Base-by-base conservation (phyloP, 1,140 invertebrate species). In the Aphaenogaster ashmeadi region DNA sequence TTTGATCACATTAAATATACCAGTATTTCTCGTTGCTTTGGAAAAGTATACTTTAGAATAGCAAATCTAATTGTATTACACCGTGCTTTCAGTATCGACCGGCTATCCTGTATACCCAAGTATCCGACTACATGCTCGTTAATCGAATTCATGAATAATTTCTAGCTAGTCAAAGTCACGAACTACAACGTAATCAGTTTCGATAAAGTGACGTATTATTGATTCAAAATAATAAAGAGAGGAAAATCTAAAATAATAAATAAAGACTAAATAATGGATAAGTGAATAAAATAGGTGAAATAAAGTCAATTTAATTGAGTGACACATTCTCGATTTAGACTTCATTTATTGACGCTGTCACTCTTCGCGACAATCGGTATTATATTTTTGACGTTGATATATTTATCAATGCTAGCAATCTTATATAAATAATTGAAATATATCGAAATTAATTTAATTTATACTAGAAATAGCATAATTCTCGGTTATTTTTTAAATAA, bases 61-160 rank as follows among this genome's bases (percentile, higher is more conserved):
- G 47, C 21, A 71, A 58, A 56, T 81, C 66, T 71, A 56, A 71
- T 60, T 54, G 21, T 13, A 33, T 38, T 64, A 69, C 36, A 44
- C 8, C 50, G 18, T 27, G 41, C 27, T 74, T 44, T 44, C 38
- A 60, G 41, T 75, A 84, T 84, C 69, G 80, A 75, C 8, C 69
- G 69, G 4, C 27, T 74, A 60, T 84, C 18, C n/a, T 36, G 54
- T 75, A 47, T 47, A 84, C 33, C 3, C 27, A 33, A 18, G 36
- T 38, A 60, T n/a, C 41, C 27, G 54, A 21, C 54, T 84, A 75
- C 69, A 47, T 21, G 54, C 36, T 54, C 41, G 69, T 75, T 84
- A 60, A 84, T 84, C 41, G 69, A 84, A 74, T 84, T 62, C 69
- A 83, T 74, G 80, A 84, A 84, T 84, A 84, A 84, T 84, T 84